phyloP scores from a whole-genome alignment of 1,140 invertebrate genomes.

The Oreohelix idahoensis region DNA sequence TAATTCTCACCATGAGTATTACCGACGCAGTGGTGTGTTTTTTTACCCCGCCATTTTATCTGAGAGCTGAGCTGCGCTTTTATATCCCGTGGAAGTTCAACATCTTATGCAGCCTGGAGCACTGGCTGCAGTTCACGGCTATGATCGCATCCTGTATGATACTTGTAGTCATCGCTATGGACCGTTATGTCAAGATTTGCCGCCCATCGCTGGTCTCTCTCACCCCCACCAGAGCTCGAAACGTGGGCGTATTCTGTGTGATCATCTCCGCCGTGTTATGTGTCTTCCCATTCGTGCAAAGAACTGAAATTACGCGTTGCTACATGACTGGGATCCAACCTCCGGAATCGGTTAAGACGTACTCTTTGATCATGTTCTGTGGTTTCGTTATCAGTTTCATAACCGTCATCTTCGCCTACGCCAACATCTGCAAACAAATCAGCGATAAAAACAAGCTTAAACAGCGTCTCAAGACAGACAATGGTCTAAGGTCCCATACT shows the following conservation, averaged over 20 bases:
- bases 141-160: slow-evolving; percentile 7
- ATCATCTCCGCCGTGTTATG: not conserved
- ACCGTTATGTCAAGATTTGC: slow-evolving; percentile 28
- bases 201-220: not conserved
- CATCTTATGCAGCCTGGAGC: not conserved
- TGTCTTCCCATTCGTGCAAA: not conserved
- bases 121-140: slow-evolving; percentile 9
- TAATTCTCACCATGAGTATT: slow-evolving; percentile 16
- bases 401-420: slow-evolving; percentile 14
- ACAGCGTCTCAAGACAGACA: not conserved
- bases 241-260: not conserved
- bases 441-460: not conserved
- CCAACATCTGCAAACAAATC: slow-evolving; percentile 21
- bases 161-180: slow-evolving; percentile 10
- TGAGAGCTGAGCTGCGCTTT: not conserved
- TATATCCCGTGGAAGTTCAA: not conserved
- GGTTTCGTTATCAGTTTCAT: slow-evolving; percentile 8
- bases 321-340: not conserved
- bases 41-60: not conserved
- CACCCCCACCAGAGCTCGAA: not conserved
- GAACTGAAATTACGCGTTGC: not conserved
- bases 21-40: slow-evolving; percentile 14
- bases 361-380: not conserved
- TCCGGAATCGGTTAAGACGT: not conserved
- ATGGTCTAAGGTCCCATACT: not conserved